These are phyloP conservation scores for Xenotilapia leptura DNA, from an alignment of 2,113 vertebrate species.

Conservation along the genomic window DNA sequence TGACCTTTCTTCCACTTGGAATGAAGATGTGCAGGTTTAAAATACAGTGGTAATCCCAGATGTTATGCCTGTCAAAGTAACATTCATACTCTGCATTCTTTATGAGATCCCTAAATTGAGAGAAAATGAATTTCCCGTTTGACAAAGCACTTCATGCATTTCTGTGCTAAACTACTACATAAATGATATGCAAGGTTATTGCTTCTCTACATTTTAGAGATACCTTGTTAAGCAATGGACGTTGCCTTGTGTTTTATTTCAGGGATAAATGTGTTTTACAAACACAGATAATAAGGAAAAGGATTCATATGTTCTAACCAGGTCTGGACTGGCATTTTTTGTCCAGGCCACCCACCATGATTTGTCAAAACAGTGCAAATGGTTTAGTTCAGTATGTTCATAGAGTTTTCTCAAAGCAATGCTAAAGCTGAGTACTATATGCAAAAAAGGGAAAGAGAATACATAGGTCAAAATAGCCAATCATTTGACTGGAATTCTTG, in stretches of 20 bases:
- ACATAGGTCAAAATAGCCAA: not conserved
- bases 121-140: not conserved
- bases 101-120: not conserved
- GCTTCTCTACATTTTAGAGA: not conserved
- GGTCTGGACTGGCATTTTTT: not conserved
- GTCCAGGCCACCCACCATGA: not conserved
- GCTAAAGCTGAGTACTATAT: not conserved
- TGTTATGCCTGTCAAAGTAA: not conserved
- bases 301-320: not conserved
- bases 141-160: not conserved
- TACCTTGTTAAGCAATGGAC: not conserved
- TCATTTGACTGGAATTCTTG: not conserved
- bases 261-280: not conserved
- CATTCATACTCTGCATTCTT: not conserved
- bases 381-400: not conserved
- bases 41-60: not conserved
- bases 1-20: slow-evolving; percentile 13
- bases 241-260: not conserved
- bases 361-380: not conserved
- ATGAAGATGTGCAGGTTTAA: not conserved
- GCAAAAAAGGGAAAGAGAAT: not conserved
- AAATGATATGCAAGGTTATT: not conserved
- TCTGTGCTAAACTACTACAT: not conserved
- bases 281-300: not conserved
- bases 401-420: not conserved